Percentiles rank a stretch among this genome's conserved stretches.
Evolutionary conservation across 64 coral and sea anemone genomes (phyloP).

Genomic region (Anthopleura sola): DNA sequence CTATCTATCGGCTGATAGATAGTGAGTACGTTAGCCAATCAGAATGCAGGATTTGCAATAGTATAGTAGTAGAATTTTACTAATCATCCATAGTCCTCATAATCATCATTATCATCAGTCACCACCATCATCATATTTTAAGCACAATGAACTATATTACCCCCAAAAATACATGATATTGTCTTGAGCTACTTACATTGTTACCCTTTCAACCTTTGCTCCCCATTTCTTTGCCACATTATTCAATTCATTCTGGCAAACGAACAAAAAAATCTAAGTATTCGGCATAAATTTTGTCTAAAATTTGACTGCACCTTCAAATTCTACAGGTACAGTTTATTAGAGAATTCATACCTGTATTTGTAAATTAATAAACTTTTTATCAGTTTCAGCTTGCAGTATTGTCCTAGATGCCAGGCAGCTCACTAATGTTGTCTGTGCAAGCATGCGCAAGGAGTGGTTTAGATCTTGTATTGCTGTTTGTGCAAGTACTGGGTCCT

Average conservation of each 20-base stretch:
- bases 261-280: background rate
- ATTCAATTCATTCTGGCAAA: slow-evolving; percentile 60
- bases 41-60: too few species aligned
- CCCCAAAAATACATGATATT: too few species aligned
- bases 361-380: slow-evolving; percentile 78
- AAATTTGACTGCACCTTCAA: too few species aligned
- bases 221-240: slow-evolving; percentile 68
- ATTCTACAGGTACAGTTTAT: too few species aligned
- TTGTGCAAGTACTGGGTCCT: slow-evolving; percentile 74
- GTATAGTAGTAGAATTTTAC: too few species aligned
- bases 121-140: too few species aligned
- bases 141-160: too few species aligned
- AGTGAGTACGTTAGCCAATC: too few species aligned
- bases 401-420: slow-evolving; percentile 70
- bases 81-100: too few species aligned
- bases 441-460: slow-evolving; percentile 78
- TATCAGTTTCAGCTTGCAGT: slow-evolving; percentile 69
- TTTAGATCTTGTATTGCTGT: slow-evolving; percentile 86
- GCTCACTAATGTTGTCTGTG: slow-evolving; percentile 84
- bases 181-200: slow-evolving; percentile 57
- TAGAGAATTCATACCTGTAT: slow-evolving; percentile 55
- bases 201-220: slow-evolving; percentile 67
- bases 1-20: too few species aligned
- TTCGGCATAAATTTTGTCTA: too few species aligned
- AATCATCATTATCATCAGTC: too few species aligned